Percentiles rank a stretch among this genome's conserved stretches.
Evolutionary conservation across 2,888 invertebrate species (phyloP).

Genomic region (Melieria picta): DNA sequence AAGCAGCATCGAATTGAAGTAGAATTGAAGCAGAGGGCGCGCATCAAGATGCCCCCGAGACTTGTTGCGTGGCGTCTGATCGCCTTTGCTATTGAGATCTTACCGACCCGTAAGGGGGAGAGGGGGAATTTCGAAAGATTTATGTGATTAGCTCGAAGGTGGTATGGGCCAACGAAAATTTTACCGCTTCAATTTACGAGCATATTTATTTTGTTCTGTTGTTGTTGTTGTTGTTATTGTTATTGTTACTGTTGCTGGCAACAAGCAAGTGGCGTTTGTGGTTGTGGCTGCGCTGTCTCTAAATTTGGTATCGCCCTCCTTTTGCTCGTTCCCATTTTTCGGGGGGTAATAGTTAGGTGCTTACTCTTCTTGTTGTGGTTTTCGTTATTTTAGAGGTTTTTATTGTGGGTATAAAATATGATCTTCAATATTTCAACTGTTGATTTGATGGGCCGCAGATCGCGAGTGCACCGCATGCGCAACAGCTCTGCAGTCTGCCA

Average conservation of each 20-base stretch:
- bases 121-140: constrained; percentile 31
- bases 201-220: background rate
- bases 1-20: too few species aligned
- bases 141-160: constrained; percentile 40
- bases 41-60: too few species aligned
- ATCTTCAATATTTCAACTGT: constrained; percentile 37
- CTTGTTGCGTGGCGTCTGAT: too few species aligned
- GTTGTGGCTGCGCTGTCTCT: background rate
- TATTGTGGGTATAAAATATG: constrained; percentile 36
- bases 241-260: background rate
- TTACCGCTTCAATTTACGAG: background rate
- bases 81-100: too few species aligned
- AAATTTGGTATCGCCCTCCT: background rate
- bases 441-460: constrained; percentile 26
- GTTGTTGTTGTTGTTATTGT: too few species aligned
- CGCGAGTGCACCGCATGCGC: too few species aligned
- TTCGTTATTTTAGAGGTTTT: background rate
- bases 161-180: constrained; percentile 25
- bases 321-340: constrained; percentile 30
- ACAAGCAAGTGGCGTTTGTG: background rate
- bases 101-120: too few species aligned
- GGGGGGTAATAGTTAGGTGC: constrained; percentile 46
- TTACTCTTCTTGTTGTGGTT: too few species aligned
- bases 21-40: too few species aligned
- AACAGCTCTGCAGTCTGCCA: too few species aligned